Evolutionary conservation across 2,113 vertebrate species (phyloP).

Genomic region (Sinocyclocheilus rhinocerous): DNA sequence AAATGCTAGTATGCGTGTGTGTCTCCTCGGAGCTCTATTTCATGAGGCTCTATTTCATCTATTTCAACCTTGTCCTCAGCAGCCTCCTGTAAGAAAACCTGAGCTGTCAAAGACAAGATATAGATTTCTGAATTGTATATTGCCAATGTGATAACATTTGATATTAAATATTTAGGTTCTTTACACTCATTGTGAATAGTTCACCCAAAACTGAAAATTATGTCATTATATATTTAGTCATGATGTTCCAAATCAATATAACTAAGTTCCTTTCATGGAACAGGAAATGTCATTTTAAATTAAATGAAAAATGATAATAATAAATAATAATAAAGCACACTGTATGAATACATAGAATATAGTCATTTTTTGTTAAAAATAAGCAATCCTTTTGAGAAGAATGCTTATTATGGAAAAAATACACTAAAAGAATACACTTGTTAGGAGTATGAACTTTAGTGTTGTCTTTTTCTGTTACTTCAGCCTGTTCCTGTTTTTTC

Average conservation of each 20-base stretch:
- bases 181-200: background rate
- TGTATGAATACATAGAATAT: background rate
- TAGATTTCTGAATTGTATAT: background rate
- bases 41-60: background rate
- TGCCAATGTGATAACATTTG: background rate
- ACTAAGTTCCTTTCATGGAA: background rate
- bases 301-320: background rate
- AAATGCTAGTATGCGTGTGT: slow-evolving; percentile 11
- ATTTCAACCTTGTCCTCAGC: background rate
- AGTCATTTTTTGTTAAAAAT: no score
- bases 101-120: background rate
- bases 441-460: no score
- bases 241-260: background rate
- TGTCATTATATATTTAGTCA: background rate
- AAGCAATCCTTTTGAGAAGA: no score
- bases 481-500: no score
- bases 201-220: background rate
- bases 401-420: background rate
- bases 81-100: background rate
- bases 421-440: background rate
- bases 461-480: no score
- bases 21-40: slow-evolving; percentile 53
- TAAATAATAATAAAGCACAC: background rate
- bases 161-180: background rate
- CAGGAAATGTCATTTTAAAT: background rate